These are phyloP conservation scores for Heterocephalus glaber DNA, from an alignment of 2,113 vertebrate species.

Conservation along the genomic window DNA sequence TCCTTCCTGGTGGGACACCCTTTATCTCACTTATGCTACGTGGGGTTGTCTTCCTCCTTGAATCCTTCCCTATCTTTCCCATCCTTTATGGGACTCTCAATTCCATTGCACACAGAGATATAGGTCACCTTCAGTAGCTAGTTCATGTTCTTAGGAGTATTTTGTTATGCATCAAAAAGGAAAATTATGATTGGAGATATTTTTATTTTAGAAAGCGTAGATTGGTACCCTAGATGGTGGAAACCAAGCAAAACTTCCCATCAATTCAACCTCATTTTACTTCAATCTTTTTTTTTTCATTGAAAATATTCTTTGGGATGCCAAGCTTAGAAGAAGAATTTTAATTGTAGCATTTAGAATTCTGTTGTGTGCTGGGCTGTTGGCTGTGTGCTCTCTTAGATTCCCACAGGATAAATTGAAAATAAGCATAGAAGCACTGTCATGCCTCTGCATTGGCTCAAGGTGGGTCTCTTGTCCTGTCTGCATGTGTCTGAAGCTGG, in stretches of 20 bases:
- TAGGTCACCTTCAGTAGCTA: neutral
- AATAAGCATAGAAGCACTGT: neutral
- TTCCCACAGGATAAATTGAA: constrained; percentile 17
- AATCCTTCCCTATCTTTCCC: neutral
- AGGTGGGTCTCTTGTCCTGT: neutral
- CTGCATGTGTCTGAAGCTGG: neutral
- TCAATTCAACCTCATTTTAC: constrained; percentile 39
- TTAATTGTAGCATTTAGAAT: neutral
- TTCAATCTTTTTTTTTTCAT: neutral
- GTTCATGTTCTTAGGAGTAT: neutral
- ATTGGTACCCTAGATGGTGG: constrained; percentile 1
- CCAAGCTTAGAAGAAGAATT: constrained; percentile 27
- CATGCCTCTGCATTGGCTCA: constrained; percentile 51
- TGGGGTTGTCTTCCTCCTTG: neutral
- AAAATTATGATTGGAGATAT: neutral
- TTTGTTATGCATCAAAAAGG: neutral
- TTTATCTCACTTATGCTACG: neutral
- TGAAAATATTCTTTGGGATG: constrained; percentile 41
- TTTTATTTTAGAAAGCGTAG: constrained; percentile 48
- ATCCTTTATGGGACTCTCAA: neutral
- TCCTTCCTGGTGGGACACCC: neutral
- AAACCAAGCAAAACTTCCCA: constrained; percentile 65
- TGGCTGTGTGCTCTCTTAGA: neutral
- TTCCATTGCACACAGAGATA: neutral
- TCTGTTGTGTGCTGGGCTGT: neutral